Base-by-base conservation (phyloP, 2,888 invertebrate species). In the Portevinia maculata region DNA sequence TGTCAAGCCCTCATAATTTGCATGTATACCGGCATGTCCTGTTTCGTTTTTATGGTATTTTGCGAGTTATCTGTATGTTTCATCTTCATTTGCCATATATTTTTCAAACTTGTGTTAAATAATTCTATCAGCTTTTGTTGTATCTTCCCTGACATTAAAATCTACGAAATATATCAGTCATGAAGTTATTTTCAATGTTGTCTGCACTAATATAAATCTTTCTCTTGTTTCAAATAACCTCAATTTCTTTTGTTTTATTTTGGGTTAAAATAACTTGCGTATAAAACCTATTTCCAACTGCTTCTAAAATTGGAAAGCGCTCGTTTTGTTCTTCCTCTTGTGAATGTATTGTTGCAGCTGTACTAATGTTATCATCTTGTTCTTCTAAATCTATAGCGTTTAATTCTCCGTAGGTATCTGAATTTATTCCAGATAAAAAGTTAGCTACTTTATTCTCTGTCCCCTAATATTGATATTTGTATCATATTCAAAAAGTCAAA, bases 1-100 rank as follows among this genome's bases (percentile, higher is more conserved):
- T 39, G 9, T 19, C 2, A 50, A n/a, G 17, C 48, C 24, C 13
- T 48, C 21, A n/a, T 48, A 48, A 21, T 4, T 21, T 48, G 5
- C 32, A 32, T 32, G 5, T 32, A 5, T 32, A 7, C 32, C 32
- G 8, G 44, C 44, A 15, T 44, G 44, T 15, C 24, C 48, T 48
- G 48, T 48, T 13, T 52, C 52, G 32, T 13, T 52, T 19, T 52
- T 52, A 52, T 52, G 32, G 11, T 52, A 52, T 52, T 30, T 52
- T 0, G 52, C 52, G 8, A 52, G 9, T 3, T 52, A 9, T 30
- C 30, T 28, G 52, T 2, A 30, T 6, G 52, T 30, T 52, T 52
- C 52, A 15, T 52, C 52, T 52, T n/a, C 17, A 32, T 15, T 30
- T 30, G 7, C 9, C 32, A 15, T 52, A 15, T 32, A 7, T 32